Base-by-base conservation (phyloP, 2,113 vertebrate genomes). In the Hyaena hyaena region DNA sequence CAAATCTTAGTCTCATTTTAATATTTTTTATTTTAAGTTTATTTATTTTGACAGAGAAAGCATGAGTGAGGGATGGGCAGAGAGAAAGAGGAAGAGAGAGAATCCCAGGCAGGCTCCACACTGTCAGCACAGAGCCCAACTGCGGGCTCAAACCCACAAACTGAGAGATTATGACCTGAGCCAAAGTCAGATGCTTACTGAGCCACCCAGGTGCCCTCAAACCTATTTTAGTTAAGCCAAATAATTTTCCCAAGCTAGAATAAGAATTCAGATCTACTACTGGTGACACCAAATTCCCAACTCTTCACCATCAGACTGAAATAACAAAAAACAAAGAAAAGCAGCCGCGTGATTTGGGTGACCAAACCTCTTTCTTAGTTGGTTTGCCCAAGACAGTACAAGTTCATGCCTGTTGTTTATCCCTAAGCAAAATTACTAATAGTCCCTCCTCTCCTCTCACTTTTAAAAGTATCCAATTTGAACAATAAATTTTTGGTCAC, bases 381-480 rank as follows among this genome's bases (percentile, higher is more conserved):
- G 48, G 61, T 81, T 33, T 94, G 24, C 45, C 53, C 43, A 83
- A 15, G n/a, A 77, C n/a, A 89, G 35, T 61, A 6, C 23, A 68
- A 53, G 24, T 84, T 84, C 35, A 74, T 48, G 19, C 10, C 33
- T 69, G 14, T 10, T 53, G 12, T 77, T 39, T 61, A 7, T 61
- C 58, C 73, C n/a, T 66, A 73, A 76, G 50, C 80, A 76, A 35
- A 74, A 96, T 85, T 58, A 39, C 58, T 76, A 87, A 76, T 4
- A 43, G 17, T 90, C 50, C 35, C n/a, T 90, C 35, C n/a, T 90
- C 50, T 61, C 15, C 58, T 19, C 71, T 90, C 69, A 50, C 17
- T 96, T 87, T 90, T 19, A 50, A 80, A 97, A 91, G 33, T 50
- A 94, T 58, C 53, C 33, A 96, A 3, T 4, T 84, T 93, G 50